Conservation (phyloP, 2,888 invertebrate species). For the Apamea anceps region DNA sequence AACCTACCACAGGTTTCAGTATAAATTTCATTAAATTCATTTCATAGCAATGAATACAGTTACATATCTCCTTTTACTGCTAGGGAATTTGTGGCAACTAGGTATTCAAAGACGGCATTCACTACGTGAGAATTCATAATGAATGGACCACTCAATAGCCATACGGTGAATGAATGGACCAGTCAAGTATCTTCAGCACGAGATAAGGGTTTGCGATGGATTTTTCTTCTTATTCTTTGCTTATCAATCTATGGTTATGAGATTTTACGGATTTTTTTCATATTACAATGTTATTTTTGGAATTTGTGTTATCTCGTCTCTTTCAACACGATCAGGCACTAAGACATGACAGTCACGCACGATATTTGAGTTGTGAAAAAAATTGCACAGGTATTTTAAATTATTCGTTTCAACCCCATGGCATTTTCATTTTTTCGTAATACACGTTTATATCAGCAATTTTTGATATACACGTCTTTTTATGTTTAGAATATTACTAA, state of each 20-base stretch:
- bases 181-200: not conserved
- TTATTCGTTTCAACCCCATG: too few species aligned
- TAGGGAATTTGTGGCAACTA: conserved; percentile 1
- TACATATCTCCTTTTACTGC: not conserved
- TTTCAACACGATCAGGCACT: not conserved
- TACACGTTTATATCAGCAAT: too few species aligned
- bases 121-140: conserved; percentile 10
- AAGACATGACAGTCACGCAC: not conserved
- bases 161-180: conserved; percentile 2
- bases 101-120: conserved; percentile 7
- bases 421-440: too few species aligned
- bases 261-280: not conserved
- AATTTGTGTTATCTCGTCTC: too few species aligned
- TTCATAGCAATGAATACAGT: not conserved
- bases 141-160: conserved; percentile 5
- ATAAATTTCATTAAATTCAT: too few species aligned
- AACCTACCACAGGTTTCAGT: not conserved
- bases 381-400: too few species aligned
- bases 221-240: not conserved
- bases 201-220: not conserved
- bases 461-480: not conserved
- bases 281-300: not conserved
- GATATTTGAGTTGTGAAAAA: not conserved
- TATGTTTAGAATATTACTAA: not conserved
- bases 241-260: not conserved